Conservation (phyloP, 2,113 vertebrate species). For the Maccullochella peelii region DNA sequence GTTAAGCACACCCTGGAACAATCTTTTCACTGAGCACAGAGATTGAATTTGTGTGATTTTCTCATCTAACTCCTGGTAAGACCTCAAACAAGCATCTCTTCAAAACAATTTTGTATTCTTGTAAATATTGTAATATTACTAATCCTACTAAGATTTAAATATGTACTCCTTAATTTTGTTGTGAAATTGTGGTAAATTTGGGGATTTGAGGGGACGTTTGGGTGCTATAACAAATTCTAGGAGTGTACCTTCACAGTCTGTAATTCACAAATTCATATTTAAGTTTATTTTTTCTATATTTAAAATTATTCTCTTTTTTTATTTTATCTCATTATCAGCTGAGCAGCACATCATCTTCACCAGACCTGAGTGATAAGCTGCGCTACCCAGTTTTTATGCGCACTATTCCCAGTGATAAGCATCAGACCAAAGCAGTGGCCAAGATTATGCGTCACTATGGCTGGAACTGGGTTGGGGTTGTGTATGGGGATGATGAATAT, state of each 20-base stretch:
- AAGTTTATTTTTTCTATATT: background rate
- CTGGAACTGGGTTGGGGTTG: constrained; percentile 83
- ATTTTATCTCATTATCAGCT: constrained; percentile 59
- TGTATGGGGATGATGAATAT: constrained; percentile 80
- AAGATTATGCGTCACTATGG: constrained; percentile 64
- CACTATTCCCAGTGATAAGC: constrained; percentile 80
- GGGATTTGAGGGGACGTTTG: background rate
- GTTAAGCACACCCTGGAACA: background rate
- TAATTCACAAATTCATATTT: background rate
- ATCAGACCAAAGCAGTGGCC: constrained; percentile 78
- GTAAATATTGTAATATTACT: background rate
- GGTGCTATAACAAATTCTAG: background rate
- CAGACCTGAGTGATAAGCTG: constrained; percentile 70
- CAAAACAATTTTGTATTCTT: background rate
- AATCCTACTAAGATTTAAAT: background rate
- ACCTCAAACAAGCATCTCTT: background rate
- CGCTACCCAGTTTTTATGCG: constrained; percentile 76
- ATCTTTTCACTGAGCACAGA: background rate
- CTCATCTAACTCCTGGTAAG: background rate
- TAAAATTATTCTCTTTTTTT: background rate
- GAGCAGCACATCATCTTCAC: constrained; percentile 76
- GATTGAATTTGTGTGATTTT: background rate
- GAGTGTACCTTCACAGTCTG: background rate
- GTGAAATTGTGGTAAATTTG: background rate
- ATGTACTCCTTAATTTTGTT: background rate